Evolutionary conservation across 2,797 vertebrate species (phyloP), one percentile per base, ranked within the genome.

Genomic region (Pseudopleuronectes americanus): DNA sequence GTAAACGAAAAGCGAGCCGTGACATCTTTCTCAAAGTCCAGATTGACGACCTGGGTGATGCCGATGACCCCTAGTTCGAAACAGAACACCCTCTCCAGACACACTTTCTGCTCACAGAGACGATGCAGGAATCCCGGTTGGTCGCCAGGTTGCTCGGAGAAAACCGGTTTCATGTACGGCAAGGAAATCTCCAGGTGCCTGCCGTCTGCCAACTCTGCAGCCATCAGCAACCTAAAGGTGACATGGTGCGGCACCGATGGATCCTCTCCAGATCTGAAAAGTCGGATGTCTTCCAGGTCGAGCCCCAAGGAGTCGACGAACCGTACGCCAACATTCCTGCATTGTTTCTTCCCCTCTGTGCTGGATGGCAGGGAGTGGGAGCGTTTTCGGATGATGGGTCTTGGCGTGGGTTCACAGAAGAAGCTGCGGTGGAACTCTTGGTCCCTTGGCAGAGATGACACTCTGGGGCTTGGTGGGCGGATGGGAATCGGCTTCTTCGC

Each of bases 221-320:
- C 95, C 92, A 98, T 96, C 71, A 96, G 89, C 1, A 98, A 92
- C 41, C 95, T 91, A 58, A 96, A 97, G 58, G 97, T 94, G 54
- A 99, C 98, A 13, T 99, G 97, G 57, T 97, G 90, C 1, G 98
- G 97, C 63, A 99, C 92, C 0, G 92, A 92, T 0, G 98, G 98
- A 70, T 98, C 95, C 28, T 99, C 98, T 12, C 94, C 95, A 0
- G 90, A 89, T 88, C 93, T 94, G 86, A 98, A 99, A 68, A 96
- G 86, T 84, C 94, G 97, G 23, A 99, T 93, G 61, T 97, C 93
- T 1, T 97, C 95, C 74, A 99, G 90, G 68, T 98, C 96, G 60
- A 99, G 86, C 14, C 98, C 98, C 77, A 98, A 87, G 0, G 97
- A 96, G 77, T 99, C 98, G 7, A 97, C 95, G 89, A 99, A 99